Evolutionary conservation across 2,888 invertebrate genomes (phyloP).

Genomic region (Helleia helle): DNA sequence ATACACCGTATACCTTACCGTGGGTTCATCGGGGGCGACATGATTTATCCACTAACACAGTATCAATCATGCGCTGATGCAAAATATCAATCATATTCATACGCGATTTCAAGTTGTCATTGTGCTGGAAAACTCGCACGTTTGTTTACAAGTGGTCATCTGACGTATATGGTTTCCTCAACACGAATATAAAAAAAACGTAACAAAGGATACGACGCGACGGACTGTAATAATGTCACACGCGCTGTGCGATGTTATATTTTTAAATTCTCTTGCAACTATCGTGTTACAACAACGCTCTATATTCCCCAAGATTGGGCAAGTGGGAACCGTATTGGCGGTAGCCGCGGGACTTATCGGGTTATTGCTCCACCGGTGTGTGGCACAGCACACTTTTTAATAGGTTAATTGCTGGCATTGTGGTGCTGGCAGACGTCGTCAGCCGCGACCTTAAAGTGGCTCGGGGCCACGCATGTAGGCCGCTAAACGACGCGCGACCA

Average conservation of each 20-base stretch:
- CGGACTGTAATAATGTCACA: background rate
- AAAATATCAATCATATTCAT: no score
- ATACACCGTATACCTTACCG: slow-evolving; percentile 42
- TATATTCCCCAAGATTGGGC: background rate
- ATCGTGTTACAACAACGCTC: background rate
- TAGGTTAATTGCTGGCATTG: slow-evolving; percentile 71
- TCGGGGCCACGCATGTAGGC: slow-evolving; percentile 59
- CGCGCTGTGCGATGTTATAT: background rate
- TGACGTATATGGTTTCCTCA: slow-evolving; percentile 1
- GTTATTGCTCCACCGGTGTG: slow-evolving; percentile 56
- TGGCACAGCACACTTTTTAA: slow-evolving; percentile 56
- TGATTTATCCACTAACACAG: slow-evolving; percentile 36
- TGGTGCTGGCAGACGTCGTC: slow-evolving; percentile 65
- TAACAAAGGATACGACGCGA: slow-evolving; percentile 2
- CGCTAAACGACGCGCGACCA: slow-evolving; percentile 35
- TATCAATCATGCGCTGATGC: no score
- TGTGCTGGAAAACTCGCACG: slow-evolving; percentile 1
- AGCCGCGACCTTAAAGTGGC: slow-evolving; percentile 64
- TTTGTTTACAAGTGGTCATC: slow-evolving; percentile 3
- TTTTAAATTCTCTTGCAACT: background rate
- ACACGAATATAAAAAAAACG: slow-evolving; percentile 6
- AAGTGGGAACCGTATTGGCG: background rate
- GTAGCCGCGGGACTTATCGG: slow-evolving; percentile 32
- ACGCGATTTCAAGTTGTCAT: background rate
- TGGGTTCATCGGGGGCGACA: slow-evolving; percentile 58